Base-by-base conservation (phyloP, 2,888 invertebrate genomes). In the Rhagonycha fulva region DNA sequence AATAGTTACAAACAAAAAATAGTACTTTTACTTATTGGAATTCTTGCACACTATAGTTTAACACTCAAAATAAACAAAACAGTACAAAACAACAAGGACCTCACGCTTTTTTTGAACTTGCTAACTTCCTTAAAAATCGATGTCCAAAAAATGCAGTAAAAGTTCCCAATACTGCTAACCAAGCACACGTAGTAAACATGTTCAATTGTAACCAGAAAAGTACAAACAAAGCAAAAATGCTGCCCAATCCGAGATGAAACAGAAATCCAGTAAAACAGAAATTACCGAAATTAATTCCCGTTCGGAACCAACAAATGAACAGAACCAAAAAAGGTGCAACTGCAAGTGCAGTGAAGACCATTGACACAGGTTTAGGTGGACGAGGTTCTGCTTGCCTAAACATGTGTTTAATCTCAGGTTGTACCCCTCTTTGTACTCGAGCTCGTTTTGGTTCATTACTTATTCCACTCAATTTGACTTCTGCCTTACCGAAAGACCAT, bases 161-260 rank as follows among this genome's bases (percentile, higher is more conserved):
- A 61, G 94, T 90, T 75, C 94, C 97, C 74, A 99, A 90, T 76
- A 95, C 93, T 81, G 95, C 89, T 83, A 99, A 91, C 89, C 96
- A 97, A 82, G 96, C 94, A 83, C 98, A 90, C 14, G 99, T 98
- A 81, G 94, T 93, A 90, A 99, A 99, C 99, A 99, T 99, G 85
- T 97, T 94, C 83, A 99, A 90, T 85, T 94, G 91, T 82, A 97
- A 89, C 98, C 98, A 99, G 90, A 99, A 97, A 83, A 95, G 88
- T 72, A 92, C 93, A 89, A 98, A 99, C 73, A 99, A 91, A 0
- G 90, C 91, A 84, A 99, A 94, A 75, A 98, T 97, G 28, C 91
- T 95, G 86, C 94, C 96, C 62, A 99, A 91, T 75, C 98, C 96
- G 3, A 93, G 82, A 87, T 99, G 99, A 90, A 99, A 99, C 62